phyloP scores from a whole-genome alignment of 2,888 invertebrate species.

The Busseola fusca region DNA sequence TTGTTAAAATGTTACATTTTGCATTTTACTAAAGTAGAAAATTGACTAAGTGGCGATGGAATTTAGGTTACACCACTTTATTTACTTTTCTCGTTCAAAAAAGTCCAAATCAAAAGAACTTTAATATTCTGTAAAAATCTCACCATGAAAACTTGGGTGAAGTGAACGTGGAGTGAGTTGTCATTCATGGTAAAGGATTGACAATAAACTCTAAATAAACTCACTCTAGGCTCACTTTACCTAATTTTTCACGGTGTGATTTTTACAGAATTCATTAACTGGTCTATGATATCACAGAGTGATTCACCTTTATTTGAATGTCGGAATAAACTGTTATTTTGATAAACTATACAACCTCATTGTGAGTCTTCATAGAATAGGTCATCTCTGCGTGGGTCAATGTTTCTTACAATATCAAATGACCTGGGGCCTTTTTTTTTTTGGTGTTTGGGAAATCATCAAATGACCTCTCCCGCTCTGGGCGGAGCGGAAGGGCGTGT shows the following conservation, averaged over 20 bases:
- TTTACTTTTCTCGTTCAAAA: not conserved
- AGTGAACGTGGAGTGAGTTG: too few relatives aligned
- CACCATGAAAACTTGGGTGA: too few relatives aligned
- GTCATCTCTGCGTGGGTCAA: slow-evolving; percentile 46
- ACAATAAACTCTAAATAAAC: too few relatives aligned
- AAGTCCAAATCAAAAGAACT: slow-evolving; percentile 15
- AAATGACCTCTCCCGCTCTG: too few relatives aligned
- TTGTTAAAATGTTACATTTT: too few relatives aligned
- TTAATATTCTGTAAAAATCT: not conserved
- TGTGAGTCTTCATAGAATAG: slow-evolving; percentile 18
- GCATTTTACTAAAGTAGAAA: not conserved
- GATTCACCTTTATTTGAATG: slow-evolving; percentile 23
- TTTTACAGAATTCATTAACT: not conserved
- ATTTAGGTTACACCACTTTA: not conserved
- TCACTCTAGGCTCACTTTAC: too few relatives aligned
- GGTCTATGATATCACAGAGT: slow-evolving; percentile 8
- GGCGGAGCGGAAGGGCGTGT: too few relatives aligned
- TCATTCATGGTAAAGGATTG: too few relatives aligned
- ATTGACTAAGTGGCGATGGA: not conserved
- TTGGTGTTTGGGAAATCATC: too few relatives aligned
- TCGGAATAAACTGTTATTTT: slow-evolving; percentile 31
- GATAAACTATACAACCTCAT: slow-evolving; percentile 34
- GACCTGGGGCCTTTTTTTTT: too few relatives aligned
- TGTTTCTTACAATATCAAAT: slow-evolving; percentile 29
- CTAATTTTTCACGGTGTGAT: too few relatives aligned